Percentiles rank a stretch among this genome's conserved stretches.
Evolutionary conservation across 2,888 invertebrate species (phyloP).

Genomic region (Leptodirus hochenwartii): DNA sequence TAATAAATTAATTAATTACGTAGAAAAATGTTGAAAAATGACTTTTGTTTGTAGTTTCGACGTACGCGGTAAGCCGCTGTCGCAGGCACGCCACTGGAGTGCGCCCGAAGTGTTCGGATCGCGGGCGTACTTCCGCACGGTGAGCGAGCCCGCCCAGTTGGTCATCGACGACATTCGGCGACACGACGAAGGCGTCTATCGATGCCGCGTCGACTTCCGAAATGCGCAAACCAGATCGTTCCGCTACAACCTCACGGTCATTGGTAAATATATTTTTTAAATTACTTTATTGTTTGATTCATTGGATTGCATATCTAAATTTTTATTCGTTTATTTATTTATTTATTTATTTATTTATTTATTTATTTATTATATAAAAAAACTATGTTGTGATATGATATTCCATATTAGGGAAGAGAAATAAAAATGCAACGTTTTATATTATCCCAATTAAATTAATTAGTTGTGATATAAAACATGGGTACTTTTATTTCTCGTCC

Average conservation of each 20-base stretch:
- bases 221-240: constrained; percentile 80
- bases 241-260: constrained; percentile 76
- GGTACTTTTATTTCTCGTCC: too few relatives aligned
- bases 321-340: too few relatives aligned
- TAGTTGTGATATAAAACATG: too few relatives aligned
- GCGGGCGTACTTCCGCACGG: constrained; percentile 66
- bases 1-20: background rate
- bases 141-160: constrained; percentile 62
- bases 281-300: constrained; percentile 1
- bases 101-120: constrained; percentile 72
- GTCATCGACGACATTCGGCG: constrained; percentile 69
- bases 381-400: too few relatives aligned
- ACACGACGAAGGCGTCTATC: constrained; percentile 75
- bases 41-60: constrained; percentile 49
- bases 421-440: too few relatives aligned
- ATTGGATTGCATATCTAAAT: too few relatives aligned
- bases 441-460: too few relatives aligned
- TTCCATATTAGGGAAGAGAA: too few relatives aligned
- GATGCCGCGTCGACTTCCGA: constrained; percentile 78
- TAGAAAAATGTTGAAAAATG: too few relatives aligned
- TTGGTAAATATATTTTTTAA: constrained; percentile 45
- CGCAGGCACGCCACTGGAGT: constrained; percentile 69
- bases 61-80: constrained; percentile 64
- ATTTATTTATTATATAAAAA: too few relatives aligned
- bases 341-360: too few relatives aligned